Conservation (phyloP, 1,140 invertebrate species). For the Dicyema japonicum region DNA sequence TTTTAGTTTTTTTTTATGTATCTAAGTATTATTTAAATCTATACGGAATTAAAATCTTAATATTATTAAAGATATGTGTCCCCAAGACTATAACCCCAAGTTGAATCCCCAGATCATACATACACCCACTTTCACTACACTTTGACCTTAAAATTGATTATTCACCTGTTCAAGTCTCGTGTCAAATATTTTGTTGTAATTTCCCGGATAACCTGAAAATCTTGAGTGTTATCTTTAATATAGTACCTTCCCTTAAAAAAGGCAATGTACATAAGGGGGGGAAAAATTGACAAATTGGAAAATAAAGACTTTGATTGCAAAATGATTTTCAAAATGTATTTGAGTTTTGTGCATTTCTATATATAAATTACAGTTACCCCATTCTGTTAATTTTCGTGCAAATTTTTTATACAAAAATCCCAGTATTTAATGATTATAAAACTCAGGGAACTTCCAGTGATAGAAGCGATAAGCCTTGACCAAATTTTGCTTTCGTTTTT, state of each 20-base stretch:
- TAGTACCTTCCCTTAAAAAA: conserved; percentile 54
- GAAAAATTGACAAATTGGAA: conserved; percentile 95
- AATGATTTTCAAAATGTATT: conserved; percentile 76
- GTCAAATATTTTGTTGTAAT: conserved; percentile 35
- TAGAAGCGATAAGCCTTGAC: no score
- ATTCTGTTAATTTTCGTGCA: neutral
- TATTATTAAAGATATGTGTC: conserved; percentile 42
- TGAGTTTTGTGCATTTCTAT: conserved; percentile 43
- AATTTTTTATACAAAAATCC: neutral
- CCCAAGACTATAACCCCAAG: conserved; percentile 50
- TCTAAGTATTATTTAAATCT: no score
- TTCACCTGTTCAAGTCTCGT: conserved; percentile 34
- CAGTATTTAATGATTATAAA: neutral
- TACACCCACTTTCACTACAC: conserved; percentile 42
- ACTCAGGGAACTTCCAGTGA: no score
- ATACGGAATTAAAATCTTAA: conserved; percentile 26
- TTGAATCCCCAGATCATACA: conserved; percentile 46
- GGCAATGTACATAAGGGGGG: conserved; percentile 86
- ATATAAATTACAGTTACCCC: neutral
- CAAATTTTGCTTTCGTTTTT: no score
- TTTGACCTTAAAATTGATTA: conserved; percentile 12
- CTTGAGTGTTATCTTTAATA: conserved; percentile 12
- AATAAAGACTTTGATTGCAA: conserved; percentile 78
- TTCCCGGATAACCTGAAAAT: conserved; percentile 38
- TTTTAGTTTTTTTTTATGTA: neutral